These are phyloP conservation scores for Psilanteris sp. DNA, from an alignment of 1,140 invertebrate genomes.

Conservation along the genomic window DNA sequence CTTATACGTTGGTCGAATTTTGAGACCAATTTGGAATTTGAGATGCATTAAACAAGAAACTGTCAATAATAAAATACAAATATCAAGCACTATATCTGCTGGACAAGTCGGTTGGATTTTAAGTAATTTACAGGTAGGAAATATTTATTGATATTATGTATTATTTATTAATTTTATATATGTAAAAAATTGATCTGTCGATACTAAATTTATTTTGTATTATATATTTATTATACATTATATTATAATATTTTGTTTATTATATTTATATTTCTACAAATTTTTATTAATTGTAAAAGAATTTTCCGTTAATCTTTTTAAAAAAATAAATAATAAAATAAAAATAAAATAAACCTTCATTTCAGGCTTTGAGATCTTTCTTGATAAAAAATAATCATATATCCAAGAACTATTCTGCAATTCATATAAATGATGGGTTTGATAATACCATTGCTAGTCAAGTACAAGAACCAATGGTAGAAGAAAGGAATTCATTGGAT, in stretches of 20 bases:
- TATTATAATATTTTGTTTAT: too few species aligned
- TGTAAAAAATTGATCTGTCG: too few species aligned
- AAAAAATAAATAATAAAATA: too few species aligned
- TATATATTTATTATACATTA: background rate
- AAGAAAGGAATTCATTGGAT: slow-evolving; percentile 88
- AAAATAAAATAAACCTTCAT: too few species aligned
- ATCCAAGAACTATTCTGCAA: slow-evolving; percentile 71
- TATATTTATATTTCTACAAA: too few species aligned
- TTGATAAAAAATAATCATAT: slow-evolving; percentile 83
- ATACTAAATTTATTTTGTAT: too few species aligned
- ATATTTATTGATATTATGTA: slow-evolving; percentile 81
- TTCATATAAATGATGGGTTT: slow-evolving; percentile 74
- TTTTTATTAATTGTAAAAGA: too few species aligned
- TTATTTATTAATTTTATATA: background rate
- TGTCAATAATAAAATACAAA: slow-evolving; percentile 82
- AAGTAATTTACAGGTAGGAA: slow-evolving; percentile 82
- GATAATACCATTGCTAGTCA: slow-evolving; percentile 69
- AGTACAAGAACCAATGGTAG: slow-evolving; percentile 79
- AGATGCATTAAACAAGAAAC: slow-evolving; percentile 85
- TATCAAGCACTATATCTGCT: slow-evolving; percentile 80
- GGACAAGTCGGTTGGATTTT: slow-evolving; percentile 83
- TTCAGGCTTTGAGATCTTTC: slow-evolving; percentile 83
- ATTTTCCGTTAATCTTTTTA: too few species aligned
- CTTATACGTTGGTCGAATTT: slow-evolving; percentile 91
- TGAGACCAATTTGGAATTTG: slow-evolving; percentile 90